Conservation (phyloP, 2,797 vertebrate species). For the Sylvia borin region DNA sequence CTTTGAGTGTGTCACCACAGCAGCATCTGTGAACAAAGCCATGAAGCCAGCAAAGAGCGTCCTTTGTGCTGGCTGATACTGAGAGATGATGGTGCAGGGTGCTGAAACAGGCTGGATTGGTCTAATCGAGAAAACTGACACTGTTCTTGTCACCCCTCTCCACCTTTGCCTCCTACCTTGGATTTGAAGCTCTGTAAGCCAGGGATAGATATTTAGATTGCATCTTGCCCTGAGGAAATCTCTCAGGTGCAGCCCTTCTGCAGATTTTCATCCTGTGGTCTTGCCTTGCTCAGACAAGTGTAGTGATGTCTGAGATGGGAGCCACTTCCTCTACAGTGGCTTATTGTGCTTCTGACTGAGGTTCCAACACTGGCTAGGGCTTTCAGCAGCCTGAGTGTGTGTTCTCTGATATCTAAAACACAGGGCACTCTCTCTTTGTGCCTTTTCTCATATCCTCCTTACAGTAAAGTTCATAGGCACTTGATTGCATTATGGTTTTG, state of each 20-base stretch:
- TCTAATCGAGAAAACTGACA: background rate
- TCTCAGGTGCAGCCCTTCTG: background rate
- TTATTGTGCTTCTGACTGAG: background rate
- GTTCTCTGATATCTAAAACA: background rate
- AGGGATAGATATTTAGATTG: background rate
- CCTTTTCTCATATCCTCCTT: background rate
- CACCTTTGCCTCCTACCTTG: background rate
- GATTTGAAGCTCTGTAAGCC: background rate
- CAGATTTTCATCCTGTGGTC: background rate
- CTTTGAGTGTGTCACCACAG: background rate
- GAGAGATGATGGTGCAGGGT: background rate
- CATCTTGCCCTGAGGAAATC: background rate
- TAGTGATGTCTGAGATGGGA: background rate
- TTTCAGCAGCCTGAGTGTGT: background rate
- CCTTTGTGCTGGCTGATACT: background rate
- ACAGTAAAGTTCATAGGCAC: background rate
- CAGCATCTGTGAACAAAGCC: background rate
- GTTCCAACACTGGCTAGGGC: background rate
- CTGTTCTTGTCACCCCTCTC: rapidly evolving
- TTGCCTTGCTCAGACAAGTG: background rate
- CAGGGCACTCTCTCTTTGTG: background rate
- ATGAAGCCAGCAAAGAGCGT: background rate
- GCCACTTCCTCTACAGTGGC: background rate
- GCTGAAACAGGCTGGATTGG: background rate
- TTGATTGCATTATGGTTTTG: background rate